These are phyloP conservation scores for Strigamia transsilvanica DNA, from an alignment of 2,888 invertebrate genomes.

Conservation along the genomic window DNA sequence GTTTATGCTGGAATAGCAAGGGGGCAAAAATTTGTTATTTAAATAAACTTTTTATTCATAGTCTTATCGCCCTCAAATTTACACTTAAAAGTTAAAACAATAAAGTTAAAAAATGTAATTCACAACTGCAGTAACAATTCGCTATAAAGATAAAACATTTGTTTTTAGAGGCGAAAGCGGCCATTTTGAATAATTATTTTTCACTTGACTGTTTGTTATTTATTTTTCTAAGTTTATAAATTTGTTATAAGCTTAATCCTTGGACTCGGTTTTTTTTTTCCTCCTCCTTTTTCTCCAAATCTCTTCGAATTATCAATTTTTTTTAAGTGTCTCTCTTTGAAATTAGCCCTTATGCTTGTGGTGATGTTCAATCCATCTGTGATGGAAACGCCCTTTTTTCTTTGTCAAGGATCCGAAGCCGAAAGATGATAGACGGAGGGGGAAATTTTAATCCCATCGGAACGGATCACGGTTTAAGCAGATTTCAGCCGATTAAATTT, in stretches of 20 bases:
- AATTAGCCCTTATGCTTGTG: constrained; percentile 53
- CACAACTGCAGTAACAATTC: no score
- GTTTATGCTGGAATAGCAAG: background rate
- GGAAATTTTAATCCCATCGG: constrained; percentile 57
- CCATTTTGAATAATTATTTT: background rate
- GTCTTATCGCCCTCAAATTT: constrained; percentile 6
- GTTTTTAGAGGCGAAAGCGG: no score
- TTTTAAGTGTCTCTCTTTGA: constrained; percentile 1
- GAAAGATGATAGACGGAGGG: constrained; percentile 56
- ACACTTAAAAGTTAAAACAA: background rate
- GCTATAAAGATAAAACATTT: no score
- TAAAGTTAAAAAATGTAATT: no score
- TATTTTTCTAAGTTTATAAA: background rate
- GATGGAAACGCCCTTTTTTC: constrained; percentile 40
- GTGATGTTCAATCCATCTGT: constrained; percentile 41
- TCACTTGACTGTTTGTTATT: background rate
- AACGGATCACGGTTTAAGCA: constrained; percentile 57
- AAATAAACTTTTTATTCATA: constrained; percentile 13
- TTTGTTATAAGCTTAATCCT: constrained; percentile 12
- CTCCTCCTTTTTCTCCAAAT: background rate
- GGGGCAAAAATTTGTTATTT: constrained; percentile 11
- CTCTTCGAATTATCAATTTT: constrained; percentile 7
- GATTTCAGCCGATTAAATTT: constrained; percentile 57
- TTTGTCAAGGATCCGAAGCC: constrained; percentile 37
- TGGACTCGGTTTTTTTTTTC: background rate